These are phyloP conservation scores for Rotaria socialis DNA, from an alignment of 2,888 invertebrate species.

Conservation along the genomic window DNA sequence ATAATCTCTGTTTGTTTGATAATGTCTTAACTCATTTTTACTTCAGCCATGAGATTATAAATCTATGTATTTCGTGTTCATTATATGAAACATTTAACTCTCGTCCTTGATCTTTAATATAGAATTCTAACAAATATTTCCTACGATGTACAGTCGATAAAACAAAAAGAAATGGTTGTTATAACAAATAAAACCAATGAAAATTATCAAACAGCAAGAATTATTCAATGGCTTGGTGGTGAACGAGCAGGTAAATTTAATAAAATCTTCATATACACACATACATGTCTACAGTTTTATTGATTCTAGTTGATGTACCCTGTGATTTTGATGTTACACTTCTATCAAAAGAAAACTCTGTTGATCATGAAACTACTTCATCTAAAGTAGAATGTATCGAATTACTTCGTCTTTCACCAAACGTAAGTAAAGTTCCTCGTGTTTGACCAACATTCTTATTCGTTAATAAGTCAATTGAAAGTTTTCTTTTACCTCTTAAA, in stretches of 20 bases:
- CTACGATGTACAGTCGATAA: not conserved
- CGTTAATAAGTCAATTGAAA: not conserved
- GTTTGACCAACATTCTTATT: not conserved
- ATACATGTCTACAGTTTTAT: not conserved
- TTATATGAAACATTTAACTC: no score
- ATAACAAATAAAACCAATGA: not conserved
- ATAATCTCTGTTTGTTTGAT: no score
- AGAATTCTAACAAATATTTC: not conserved
- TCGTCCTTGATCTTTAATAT: not conserved
- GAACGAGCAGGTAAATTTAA: constrained; percentile 2
- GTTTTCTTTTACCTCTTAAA: not conserved
- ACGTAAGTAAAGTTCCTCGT: not conserved
- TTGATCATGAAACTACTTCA: not conserved
- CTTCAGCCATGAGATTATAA: no score
- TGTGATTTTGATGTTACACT: not conserved
- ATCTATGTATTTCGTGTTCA: no score
- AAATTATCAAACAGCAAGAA: not conserved
- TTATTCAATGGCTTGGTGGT: not conserved
- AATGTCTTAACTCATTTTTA: no score
- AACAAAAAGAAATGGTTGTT: not conserved
- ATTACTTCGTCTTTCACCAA: not conserved
- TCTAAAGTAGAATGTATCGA: not conserved
- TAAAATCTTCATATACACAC: not conserved
- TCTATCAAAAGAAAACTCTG: not conserved
- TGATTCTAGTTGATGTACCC: constrained; percentile 9